Conservation (phyloP, 2,797 vertebrate genomes). For the Galago senegalensis region DNA sequence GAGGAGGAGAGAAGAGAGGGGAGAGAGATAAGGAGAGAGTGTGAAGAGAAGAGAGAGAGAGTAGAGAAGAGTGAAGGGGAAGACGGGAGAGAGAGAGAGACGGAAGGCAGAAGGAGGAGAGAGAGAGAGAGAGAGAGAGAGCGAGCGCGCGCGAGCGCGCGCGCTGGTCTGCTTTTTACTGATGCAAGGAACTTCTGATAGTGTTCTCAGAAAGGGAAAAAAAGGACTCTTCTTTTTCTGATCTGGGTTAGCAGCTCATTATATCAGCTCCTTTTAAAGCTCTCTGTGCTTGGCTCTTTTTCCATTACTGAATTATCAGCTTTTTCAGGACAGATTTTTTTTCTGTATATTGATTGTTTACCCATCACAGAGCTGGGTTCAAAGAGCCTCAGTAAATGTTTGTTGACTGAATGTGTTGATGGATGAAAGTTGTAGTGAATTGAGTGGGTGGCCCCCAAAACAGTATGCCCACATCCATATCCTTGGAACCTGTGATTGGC, state of each 20-base stretch:
- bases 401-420: not conserved
- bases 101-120: too few species aligned
- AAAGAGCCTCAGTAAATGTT: not conserved
- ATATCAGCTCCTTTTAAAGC: not conserved
- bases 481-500: not conserved
- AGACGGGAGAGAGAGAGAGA: too few species aligned
- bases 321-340: not conserved
- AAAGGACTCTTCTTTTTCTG: not conserved
- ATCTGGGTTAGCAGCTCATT: not conserved
- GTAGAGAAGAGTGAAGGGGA: too few species aligned
- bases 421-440: not conserved
- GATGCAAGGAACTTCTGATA: not conserved
- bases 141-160: too few species aligned
- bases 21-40: too few species aligned
- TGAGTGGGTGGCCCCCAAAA: not conserved
- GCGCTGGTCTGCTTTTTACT: constrained; percentile 25
- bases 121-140: too few species aligned
- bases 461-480: not conserved
- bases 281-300: not conserved
- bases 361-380: not conserved
- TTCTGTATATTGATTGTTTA: not conserved
- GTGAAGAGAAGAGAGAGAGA: too few species aligned
- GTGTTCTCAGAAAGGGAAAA: not conserved
- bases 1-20: too few species aligned
- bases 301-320: not conserved